Base-by-base conservation (phyloP, 2,797 vertebrate species). In the Macropodus opercularis region DNA sequence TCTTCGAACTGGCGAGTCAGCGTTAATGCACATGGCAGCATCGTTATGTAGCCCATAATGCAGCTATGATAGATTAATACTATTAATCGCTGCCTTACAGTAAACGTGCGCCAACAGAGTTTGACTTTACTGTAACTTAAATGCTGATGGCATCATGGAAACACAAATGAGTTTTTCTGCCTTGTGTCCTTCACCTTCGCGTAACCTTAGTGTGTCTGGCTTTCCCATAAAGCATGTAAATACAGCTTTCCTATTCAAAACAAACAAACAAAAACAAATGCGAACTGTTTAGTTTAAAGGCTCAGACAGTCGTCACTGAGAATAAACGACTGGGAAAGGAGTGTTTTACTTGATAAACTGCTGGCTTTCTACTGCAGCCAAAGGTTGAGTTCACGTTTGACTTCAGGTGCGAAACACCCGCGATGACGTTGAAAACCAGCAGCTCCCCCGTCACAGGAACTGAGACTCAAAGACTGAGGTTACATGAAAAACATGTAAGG, bases 161-260 rank as follows among this genome's bases (percentile, higher is more conserved):
- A 48, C 6, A 36, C 36, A 31, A 57, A 69, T 76, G 50, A 69
- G 55, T 67, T 80, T 80, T 53, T n/a, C n/a, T 49, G 72, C 72
- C 46, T 22, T 8, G 58, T 43, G 44, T 52, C 62, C 61, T 43
- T 35, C 5, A 24, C 14, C 63, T 63, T 81, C 68, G 63, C 75
- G 62, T 56, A n/a, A 34, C 18, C 48, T 67, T 32, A 9, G 47
- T 15, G 48, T n/a, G n/a, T n/a, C 68, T 44, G 66, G 49, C 6
- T 8, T 58, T 63, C 32, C 47, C 34, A 63, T 63, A 51, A 77
- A 72, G 72, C 52, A 21, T 14, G 36, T 17, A 38, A 72, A 48
- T n/a, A n/a, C n/a, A n/a, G n/a, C n/a, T n/a, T n/a, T n/a, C n/a
- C n/a, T n/a, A n/a, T n/a, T n/a, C n/a, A n/a, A n/a, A n/a, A n/a